These are phyloP conservation scores for Chrysolina americana DNA, from an alignment of 2,888 invertebrate genomes.

Conservation along the genomic window DNA sequence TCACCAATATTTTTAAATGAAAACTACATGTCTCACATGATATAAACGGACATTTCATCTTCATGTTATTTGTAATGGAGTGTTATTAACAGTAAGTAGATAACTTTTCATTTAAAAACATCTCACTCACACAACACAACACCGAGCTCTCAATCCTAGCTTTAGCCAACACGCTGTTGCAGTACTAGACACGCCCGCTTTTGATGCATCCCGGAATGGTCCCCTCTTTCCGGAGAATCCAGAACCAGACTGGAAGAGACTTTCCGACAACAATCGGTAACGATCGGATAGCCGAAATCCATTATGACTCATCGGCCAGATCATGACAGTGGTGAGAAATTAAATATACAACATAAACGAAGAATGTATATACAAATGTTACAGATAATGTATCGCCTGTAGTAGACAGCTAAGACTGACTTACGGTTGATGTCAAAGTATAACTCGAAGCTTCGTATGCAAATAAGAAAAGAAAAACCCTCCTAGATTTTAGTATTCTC, in stretches of 20 bases:
- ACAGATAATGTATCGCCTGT: not conserved
- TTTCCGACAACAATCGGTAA: slow-evolving; percentile 48
- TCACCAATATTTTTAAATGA: not conserved
- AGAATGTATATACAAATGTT: not conserved
- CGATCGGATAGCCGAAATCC: slow-evolving; percentile 39
- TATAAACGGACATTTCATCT: no score
- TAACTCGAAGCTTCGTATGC: no score
- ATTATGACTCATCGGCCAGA: slow-evolving; percentile 27
- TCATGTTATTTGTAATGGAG: no score
- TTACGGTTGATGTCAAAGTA: no score
- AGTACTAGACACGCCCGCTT: slow-evolving; percentile 65
- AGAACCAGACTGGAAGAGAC: slow-evolving; percentile 52
- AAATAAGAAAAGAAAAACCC: no score
- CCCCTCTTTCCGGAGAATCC: slow-evolving; percentile 61
- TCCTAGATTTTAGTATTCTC: no score
- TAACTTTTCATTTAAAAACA: not conserved
- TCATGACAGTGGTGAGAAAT: not conserved
- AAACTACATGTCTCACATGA: no score
- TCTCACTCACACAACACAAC: slow-evolving; percentile 12
- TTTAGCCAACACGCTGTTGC: slow-evolving; percentile 58
- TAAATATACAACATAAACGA: not conserved
- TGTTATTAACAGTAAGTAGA: no score
- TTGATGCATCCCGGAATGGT: slow-evolving; percentile 61
- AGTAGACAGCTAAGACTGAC: no score
- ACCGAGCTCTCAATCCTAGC: not conserved